Base-by-base conservation (phyloP, 2,113 vertebrate genomes). In the Tachysurus fulvidraco region DNA sequence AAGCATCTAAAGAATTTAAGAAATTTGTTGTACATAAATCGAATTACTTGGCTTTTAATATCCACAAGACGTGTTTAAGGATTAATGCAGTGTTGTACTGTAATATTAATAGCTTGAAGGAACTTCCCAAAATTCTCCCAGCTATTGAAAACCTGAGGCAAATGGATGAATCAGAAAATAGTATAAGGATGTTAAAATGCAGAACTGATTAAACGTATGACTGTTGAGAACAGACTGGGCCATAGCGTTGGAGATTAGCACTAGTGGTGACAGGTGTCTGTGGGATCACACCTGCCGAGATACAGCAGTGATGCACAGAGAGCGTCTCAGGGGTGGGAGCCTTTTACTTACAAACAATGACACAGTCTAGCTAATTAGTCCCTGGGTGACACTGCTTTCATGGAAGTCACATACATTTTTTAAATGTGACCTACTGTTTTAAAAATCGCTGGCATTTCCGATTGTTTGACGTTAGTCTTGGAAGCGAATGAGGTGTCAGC, bases 331-430 rank as follows among this genome's bases (percentile, higher is more conserved):
- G 87, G 74, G 80, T 83, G 46, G 82, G 79, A 86, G 86, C 82
- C 84, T 91, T 86, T 86, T 82, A 88, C 89, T 83, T 69, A 14
- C 89, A 88, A 89, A 91, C 89, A 86, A 85, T 78, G 86, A 86
- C 83, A 89, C 76, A 81, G 79, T 85, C 54, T 5, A 36, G 19
- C 52, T 94, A 94, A 95, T 94, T 92, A 94, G 91, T 83, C 92
- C 91, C 30, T 84, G 87, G 88, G 91, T 54, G 86, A 74, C 11
- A 79, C 62, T 89, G 85, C 88, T 81, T 86, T 85, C 88, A 76
- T 55, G 64, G 87, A 90, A 88, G 88, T 78, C 87, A 81, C 79
- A 90, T 91, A 76, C 83, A 86, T 89, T 87, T 90, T 91, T 90
- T 87, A 92, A 92, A 83, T 88, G 25, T 55, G 12, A 4, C 87